Percentiles rank a stretch among this genome's conserved stretches.
These are phyloP conservation scores for Platyscapa corneri DNA, from an alignment of 1,140 invertebrate species.

Conservation along the genomic window DNA sequence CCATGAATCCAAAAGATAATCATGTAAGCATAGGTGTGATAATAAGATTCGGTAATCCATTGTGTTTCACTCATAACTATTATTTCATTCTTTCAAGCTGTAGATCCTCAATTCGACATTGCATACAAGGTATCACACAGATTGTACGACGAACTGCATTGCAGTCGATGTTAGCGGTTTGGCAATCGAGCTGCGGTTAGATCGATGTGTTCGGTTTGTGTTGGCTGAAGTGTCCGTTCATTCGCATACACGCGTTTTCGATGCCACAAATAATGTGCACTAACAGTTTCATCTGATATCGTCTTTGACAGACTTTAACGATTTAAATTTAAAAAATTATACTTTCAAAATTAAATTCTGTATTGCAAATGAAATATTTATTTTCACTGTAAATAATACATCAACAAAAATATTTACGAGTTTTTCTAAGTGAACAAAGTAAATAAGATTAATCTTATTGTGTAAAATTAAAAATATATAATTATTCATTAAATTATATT, in stretches of 20 bases:
- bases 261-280: background rate
- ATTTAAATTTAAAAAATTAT: no score
- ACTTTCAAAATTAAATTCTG: no score
- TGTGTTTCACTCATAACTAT: background rate
- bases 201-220: constrained; percentile 59
- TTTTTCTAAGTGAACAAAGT: no score
- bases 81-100: background rate
- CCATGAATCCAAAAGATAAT: no score
- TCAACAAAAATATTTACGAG: no score
- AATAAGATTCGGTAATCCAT: background rate
- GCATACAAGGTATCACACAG: background rate
- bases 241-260: background rate
- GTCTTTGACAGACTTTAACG: no score
- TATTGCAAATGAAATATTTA: no score
- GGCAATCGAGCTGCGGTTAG: constrained; percentile 67
- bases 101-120: background rate
- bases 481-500: no score
- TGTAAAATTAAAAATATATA: no score
- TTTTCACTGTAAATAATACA: no score
- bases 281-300: background rate
- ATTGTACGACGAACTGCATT: constrained; percentile 59
- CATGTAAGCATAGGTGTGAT: background rate
- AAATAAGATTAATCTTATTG: no score
- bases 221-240: background rate
- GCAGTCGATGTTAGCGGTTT: constrained; percentile 66